Conservation (phyloP, 1,140 invertebrate genomes). For the Caligus rogercresseyi region DNA sequence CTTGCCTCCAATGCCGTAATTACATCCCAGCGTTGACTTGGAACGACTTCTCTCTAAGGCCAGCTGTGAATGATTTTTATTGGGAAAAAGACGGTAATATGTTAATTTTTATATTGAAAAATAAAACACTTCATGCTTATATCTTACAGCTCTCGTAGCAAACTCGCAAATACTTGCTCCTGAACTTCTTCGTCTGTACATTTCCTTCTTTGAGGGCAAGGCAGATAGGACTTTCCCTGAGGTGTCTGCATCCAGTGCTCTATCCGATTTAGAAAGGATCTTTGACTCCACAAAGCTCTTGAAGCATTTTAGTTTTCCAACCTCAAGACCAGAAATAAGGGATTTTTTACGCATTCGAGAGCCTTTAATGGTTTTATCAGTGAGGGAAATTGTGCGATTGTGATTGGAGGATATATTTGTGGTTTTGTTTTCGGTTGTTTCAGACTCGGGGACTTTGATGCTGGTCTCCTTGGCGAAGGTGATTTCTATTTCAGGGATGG, state of each 20-base stretch:
- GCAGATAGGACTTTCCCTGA: neutral
- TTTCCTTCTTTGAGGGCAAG: neutral
- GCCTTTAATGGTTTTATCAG: slow-evolving; percentile 5
- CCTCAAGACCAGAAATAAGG: slow-evolving; percentile 10
- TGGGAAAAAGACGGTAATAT: neutral
- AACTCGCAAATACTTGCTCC: neutral
- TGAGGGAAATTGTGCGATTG: slow-evolving; percentile 24
- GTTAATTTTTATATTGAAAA: neutral
- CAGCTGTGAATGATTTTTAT: neutral
- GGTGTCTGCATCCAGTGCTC: slow-evolving; percentile 44
- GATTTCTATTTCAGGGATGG: slow-evolving; percentile 78
- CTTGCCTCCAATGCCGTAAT: neutral
- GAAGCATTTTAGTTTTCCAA: slow-evolving; percentile 62
- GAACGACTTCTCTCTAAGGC: neutral
- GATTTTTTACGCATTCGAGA: slow-evolving; percentile 20
- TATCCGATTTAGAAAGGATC: slow-evolving; percentile 71
- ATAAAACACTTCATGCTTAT: too few species aligned
- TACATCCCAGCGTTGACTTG: neutral
- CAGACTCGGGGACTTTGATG: neutral
- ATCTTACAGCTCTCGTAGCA: neutral
- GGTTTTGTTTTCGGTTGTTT: slow-evolving; percentile 17
- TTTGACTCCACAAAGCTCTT: slow-evolving; percentile 77
- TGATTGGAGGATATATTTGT: slow-evolving; percentile 22
- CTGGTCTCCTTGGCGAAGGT: slow-evolving; percentile 36
- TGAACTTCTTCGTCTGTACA: neutral